Percentiles rank a stretch among this genome's conserved stretches.
These are phyloP conservation scores for Hermetia illucens DNA, from an alignment of 1,140 invertebrate species.

Conservation along the genomic window DNA sequence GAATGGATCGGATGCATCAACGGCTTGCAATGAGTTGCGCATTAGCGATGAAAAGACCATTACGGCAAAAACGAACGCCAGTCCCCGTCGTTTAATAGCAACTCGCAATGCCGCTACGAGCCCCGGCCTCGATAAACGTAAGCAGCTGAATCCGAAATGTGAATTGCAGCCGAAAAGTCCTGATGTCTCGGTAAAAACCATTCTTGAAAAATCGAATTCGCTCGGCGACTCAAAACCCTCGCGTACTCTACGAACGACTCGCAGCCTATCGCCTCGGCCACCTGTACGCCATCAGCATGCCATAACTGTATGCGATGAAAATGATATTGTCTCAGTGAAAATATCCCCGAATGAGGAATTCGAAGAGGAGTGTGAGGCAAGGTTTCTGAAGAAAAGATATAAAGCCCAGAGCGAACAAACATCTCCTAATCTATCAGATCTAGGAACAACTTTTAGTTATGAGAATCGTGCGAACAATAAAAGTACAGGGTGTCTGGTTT, in stretches of 20 bases:
- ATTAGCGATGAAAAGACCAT: neutral
- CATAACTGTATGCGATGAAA: constrained; percentile 8
- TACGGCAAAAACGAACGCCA: neutral
- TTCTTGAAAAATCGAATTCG: constrained; percentile 9
- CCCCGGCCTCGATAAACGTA: constrained; percentile 7
- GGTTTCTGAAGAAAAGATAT: constrained; percentile 10
- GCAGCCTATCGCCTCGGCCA: constrained; percentile 9
- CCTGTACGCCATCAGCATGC: constrained; percentile 9
- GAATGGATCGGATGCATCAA: too few species aligned
- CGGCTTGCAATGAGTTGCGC: neutral
- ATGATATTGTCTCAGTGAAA: constrained; percentile 7
- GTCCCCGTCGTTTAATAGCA: constrained; percentile 3
- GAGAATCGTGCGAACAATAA: constrained; percentile 15
- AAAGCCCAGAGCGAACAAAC: constrained; percentile 21
- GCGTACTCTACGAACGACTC: constrained; percentile 7
- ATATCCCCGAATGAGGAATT: constrained; percentile 4
- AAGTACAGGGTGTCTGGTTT: constrained; percentile 21
- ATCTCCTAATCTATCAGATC: constrained; percentile 24
- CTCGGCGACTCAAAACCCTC: constrained; percentile 7
- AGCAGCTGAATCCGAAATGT: neutral
- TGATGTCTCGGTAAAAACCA: neutral
- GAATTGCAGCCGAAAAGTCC: neutral
- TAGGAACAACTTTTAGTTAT: constrained; percentile 15
- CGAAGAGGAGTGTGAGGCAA: constrained; percentile 7
- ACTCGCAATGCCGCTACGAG: constrained; percentile 10